Base-by-base conservation (phyloP, 2,888 invertebrate genomes). In the Conchocele bisecta region DNA sequence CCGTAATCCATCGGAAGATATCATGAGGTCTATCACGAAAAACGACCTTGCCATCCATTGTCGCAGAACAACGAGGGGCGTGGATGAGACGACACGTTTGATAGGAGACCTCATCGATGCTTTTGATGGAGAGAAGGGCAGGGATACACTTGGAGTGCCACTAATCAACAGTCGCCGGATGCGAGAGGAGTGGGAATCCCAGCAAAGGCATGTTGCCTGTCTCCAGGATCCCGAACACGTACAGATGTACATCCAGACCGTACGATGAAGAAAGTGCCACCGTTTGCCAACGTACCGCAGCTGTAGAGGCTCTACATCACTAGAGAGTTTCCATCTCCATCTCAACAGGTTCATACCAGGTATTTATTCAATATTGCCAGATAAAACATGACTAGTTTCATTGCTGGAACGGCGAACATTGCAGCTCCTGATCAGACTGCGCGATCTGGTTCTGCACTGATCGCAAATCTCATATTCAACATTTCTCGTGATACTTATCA, bases 281-380 rank as follows among this genome's bases (percentile, higher is more conserved):
- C n/a, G 31, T 11, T 67, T 84, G 35, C 79, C 75, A 1, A 58
- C 67, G 3, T 83, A 71, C 65, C 37, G 76, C 13, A 84, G 85
- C 70, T 82, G 81, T 7, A 44, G 83, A 26, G 84, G 83, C 7
- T 83, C 83, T 0, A 80, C 80, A 0, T 81, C 81, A 1, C 61
- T 86, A n/a, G 85, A 85, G 50, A 60, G 48, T 9, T 86, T 86
- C 42, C 86, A 86, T 53, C 66, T 68, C 2, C 79, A 70, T 57
- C 22, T 82, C 63, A 57, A 59, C 54, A 54, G 78, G 35, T 83
- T 83, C 57, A 78, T 83, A 37, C 82, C 82, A 63, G 82, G 82
- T 70, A 78, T 26, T 2, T 56, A 35, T 51, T n/a, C n/a, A n/a
- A n/a, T n/a, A n/a, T n/a, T n/a, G n/a, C n/a, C n/a, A n/a, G n/a